phyloP scores from a whole-genome alignment of 2,888 invertebrate species.

The Microdon myrmicae region DNA sequence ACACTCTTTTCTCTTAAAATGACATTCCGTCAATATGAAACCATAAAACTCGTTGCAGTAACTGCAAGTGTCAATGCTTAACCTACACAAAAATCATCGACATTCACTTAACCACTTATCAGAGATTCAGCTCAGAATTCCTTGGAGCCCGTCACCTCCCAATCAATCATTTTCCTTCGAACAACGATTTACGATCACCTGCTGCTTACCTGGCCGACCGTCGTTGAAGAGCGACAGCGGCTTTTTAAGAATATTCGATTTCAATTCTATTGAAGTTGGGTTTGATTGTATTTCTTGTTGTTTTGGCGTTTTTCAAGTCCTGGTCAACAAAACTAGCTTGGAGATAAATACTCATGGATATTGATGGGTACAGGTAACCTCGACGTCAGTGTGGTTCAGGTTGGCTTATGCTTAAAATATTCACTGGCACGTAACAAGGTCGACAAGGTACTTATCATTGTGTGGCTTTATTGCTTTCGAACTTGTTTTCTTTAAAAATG shows the following conservation, averaged over 20 bases:
- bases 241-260: constrained; percentile 23
- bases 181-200: constrained; percentile 21
- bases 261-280: constrained; percentile 32
- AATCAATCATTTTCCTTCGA: constrained; percentile 33
- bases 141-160: constrained; percentile 18
- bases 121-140: too few species aligned
- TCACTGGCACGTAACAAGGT: constrained; percentile 45
- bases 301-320: too few species aligned
- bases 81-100: too few species aligned
- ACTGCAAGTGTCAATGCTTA: too few species aligned
- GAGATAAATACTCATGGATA: too few species aligned
- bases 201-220: neutral
- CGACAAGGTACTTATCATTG: constrained; percentile 36
- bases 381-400: constrained; percentile 12
- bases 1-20: neutral
- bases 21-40: constrained; percentile 1
- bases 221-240: constrained; percentile 2
- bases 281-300: constrained; percentile 4
- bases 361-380: too few species aligned
- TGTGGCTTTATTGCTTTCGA: too few species aligned
- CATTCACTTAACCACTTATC: too few species aligned
- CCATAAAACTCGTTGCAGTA: too few species aligned
- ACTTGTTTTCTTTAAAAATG: too few species aligned
- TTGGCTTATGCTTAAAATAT: constrained; percentile 24
- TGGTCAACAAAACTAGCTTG: constrained; percentile 9